Percentiles rank a stretch among this genome's conserved stretches.
phyloP scores from a whole-genome alignment of 1,140 invertebrate species.

The Pseudomyrmex sp. region DNA sequence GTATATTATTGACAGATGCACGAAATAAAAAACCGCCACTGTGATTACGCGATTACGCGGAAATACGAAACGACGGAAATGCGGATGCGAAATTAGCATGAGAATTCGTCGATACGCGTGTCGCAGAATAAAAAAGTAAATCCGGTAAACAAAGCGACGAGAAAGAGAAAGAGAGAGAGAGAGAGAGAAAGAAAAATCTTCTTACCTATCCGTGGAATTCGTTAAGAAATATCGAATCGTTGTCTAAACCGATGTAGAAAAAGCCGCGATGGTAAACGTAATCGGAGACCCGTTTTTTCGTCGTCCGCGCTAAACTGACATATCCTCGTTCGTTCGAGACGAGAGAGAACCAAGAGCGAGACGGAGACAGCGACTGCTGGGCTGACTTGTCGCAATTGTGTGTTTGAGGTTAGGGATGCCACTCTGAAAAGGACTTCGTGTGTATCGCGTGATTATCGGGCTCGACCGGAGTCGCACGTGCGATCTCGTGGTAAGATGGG shows the following conservation, averaged over 20 bases:
- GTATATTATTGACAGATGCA: too few species aligned
- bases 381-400: conserved; percentile 7
- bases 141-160: not conserved
- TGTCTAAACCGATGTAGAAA: not conserved
- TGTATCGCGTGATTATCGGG: conserved; percentile 58
- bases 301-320: conserved; percentile 64
- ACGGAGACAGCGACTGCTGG: not conserved
- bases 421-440: conserved; percentile 49
- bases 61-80: too few species aligned
- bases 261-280: conserved; percentile 1
- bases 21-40: too few species aligned
- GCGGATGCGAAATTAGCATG: too few species aligned
- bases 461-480: conserved; percentile 54
- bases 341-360: not conserved
- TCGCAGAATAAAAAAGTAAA: conserved; percentile 1
- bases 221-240: conserved; percentile 44
- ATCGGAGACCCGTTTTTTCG: not conserved
- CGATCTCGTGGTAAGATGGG: conserved; percentile 17
- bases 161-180: not conserved
- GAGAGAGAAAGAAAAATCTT: too few species aligned
- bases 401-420: conserved; percentile 63
- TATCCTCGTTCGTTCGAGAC: conserved; percentile 38
- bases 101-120: too few species aligned
- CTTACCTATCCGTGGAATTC: not conserved
- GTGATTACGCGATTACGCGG: too few species aligned